These are phyloP conservation scores for Centropus unirufus DNA, from an alignment of 2,113 vertebrate genomes.

Conservation along the genomic window DNA sequence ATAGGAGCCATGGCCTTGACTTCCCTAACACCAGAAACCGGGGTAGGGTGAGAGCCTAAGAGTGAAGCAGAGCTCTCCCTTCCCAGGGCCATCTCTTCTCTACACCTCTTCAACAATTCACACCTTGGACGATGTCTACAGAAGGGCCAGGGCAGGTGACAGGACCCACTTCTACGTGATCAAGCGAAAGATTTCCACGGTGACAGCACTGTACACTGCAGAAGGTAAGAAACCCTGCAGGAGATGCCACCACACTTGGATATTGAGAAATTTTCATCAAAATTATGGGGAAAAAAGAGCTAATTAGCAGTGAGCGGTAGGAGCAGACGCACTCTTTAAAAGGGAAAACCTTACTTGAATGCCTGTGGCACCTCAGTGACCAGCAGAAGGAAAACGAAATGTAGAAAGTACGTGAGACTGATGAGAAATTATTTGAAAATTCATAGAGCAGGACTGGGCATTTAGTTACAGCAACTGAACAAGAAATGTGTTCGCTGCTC, in stretches of 20 bases:
- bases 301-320: not conserved
- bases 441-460: not conserved
- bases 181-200: not conserved
- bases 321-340: not conserved
- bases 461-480: not conserved
- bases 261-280: not conserved
- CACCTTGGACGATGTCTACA: not conserved
- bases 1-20: not conserved
- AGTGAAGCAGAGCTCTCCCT: not conserved
- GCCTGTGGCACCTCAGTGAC: not conserved
- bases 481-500: not conserved
- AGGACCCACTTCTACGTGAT: not conserved
- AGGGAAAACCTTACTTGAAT: not conserved
- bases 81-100: not conserved
- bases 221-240: not conserved
- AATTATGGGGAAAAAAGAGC: not conserved
- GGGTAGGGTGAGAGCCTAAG: fast-evolving
- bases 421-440: slow-evolving; percentile 38
- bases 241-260: not conserved
- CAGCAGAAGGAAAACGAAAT: slow-evolving; percentile 10
- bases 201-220: fast-evolving
- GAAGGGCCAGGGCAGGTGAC: not conserved
- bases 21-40: no score
- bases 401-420: not conserved
- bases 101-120: not conserved